Percentiles rank a stretch among this genome's conserved stretches.
Evolutionary conservation across 2,113 vertebrate species (phyloP).

Genomic region (Panurus biarmicus): DNA sequence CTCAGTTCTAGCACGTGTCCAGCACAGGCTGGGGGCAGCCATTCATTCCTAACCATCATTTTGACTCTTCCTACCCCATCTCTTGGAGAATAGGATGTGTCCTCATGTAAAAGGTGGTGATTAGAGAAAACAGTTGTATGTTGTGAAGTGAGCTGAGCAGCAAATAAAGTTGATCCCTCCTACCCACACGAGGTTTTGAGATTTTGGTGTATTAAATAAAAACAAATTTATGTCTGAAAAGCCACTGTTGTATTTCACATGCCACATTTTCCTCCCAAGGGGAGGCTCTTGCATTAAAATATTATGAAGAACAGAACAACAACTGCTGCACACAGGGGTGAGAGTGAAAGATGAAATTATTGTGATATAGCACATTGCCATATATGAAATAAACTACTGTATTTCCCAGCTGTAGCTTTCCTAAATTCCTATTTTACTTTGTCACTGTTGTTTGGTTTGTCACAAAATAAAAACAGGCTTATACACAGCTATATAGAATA

Average conservation of each 20-base stretch:
- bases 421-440: neutral
- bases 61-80: neutral
- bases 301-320: neutral
- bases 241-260: neutral
- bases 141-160: neutral
- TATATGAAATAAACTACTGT: neutral
- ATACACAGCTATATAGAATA: neutral
- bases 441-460: neutral
- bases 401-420: neutral
- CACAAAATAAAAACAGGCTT: neutral
- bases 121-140: neutral
- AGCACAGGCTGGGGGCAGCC: neutral
- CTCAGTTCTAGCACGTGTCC: rapidly evolving
- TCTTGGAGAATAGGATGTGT: neutral
- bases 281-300: neutral
- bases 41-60: neutral
- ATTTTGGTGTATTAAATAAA: neutral
- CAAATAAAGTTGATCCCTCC: neutral
- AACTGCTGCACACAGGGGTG: neutral
- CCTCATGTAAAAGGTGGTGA: neutral
- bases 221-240: neutral
- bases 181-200: neutral
- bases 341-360: neutral
- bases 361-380: neutral
- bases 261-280: neutral